Evolutionary conservation across 1,140 invertebrate species (phyloP).

Genomic region (Oscheius sp.): DNA sequence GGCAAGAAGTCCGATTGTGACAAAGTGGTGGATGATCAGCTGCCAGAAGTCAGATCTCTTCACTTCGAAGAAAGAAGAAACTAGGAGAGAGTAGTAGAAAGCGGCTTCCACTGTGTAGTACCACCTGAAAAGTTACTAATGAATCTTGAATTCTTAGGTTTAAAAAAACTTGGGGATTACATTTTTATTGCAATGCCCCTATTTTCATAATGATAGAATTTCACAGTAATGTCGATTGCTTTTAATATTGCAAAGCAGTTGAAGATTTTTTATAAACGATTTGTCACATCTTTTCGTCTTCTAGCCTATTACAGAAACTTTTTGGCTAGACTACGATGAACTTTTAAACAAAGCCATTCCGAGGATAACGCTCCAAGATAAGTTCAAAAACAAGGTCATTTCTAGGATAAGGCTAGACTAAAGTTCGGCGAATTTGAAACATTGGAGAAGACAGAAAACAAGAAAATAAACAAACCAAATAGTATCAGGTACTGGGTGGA

Average conservation of each 20-base stretch:
- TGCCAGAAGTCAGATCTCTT: conserved; percentile 80
- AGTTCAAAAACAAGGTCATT: neutral
- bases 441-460: neutral
- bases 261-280: too few species aligned
- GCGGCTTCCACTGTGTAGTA: conserved; percentile 91
- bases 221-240: too few species aligned
- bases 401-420: neutral
- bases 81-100: conserved; percentile 88
- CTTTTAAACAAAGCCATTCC: too few species aligned
- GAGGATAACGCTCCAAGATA: too few species aligned
- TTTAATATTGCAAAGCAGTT: too few species aligned
- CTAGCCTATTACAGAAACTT: too few species aligned
- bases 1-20: conserved; percentile 80
- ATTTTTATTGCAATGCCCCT: too few species aligned
- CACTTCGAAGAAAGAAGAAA: conserved; percentile 44
- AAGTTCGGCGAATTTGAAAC: neutral
- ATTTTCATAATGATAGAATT: too few species aligned
- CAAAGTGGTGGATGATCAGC: conserved; percentile 94
- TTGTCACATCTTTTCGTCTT: too few species aligned
- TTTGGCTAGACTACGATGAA: too few species aligned
- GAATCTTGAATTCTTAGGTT: too few species aligned
- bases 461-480: conserved; percentile 41
- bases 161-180: too few species aligned
- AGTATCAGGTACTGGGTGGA: conserved; percentile 38
- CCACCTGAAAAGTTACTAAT: conserved; percentile 71